phyloP scores from a whole-genome alignment of 1,140 invertebrate genomes.

The Drosophila simulans region DNA sequence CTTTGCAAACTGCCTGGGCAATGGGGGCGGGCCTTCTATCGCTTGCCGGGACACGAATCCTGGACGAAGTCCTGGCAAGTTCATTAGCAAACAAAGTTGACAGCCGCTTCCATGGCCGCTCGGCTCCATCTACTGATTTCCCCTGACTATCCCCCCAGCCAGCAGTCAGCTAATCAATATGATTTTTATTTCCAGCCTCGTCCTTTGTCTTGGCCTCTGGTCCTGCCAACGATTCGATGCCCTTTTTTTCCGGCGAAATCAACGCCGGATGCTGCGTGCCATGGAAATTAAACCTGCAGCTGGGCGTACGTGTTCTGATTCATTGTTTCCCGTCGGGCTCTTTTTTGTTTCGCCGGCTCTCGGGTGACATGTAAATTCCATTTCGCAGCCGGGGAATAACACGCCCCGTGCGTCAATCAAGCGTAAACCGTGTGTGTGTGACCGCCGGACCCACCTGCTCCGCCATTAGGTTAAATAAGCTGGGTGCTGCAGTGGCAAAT shows the following conservation, averaged over 20 bases:
- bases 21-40: conserved; percentile 2
- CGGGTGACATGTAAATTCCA: conserved; percentile 53
- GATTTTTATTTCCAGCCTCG: conserved; percentile 57
- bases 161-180: conserved; percentile 71
- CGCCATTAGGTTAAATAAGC: conserved; percentile 56
- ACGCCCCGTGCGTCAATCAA: conserved; percentile 60
- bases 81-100: conserved; percentile 82
- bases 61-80: conserved; percentile 42
- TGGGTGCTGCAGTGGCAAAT: conserved; percentile 40
- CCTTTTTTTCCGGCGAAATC: conserved; percentile 52
- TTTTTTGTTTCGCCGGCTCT: conserved; percentile 31
- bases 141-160: conserved; percentile 38
- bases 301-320: conserved; percentile 56
- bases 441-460: not conserved
- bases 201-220: conserved; percentile 2
- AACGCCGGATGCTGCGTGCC: conserved; percentile 78
- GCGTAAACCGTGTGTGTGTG: conserved; percentile 19
- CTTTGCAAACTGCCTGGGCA: not conserved
- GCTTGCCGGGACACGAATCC: conserved; percentile 6
- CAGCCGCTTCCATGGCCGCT: conserved; percentile 42
- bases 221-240: conserved; percentile 1
- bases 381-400: conserved; percentile 25
- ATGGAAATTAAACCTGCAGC: conserved; percentile 59
- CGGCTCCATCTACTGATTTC: conserved; percentile 60
- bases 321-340: conserved; percentile 30